Base-by-base conservation (phyloP, 2,888 invertebrate species). In the Xestoiulus laeticollis region DNA sequence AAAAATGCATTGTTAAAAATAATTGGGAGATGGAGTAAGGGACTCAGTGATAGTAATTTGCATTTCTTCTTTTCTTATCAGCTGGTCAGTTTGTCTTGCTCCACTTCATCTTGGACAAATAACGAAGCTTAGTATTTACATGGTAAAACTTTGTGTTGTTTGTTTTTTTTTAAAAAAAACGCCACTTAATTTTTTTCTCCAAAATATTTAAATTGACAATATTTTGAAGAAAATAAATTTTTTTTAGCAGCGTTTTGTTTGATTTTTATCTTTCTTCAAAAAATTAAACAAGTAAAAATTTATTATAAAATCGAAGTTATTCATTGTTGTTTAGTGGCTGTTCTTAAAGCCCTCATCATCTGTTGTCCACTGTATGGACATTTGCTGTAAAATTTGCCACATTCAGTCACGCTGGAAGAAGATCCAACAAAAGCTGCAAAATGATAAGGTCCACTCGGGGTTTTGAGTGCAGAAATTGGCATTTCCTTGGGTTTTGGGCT, bases 371-470 rank as follows among this genome's bases (percentile, higher is more conserved):
- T 87, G 87, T 88, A 89, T 43, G 88, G 88, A 48, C 89, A 89
- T 78, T 87, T 89, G 78, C 88, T 86, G 87, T 89, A 89, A 85
- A 89, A 89, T 48, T 87, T 88, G 26, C 88, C 84, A 53, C 89
- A 89, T 87, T 89, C 87, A 38, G 78, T 33, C 82, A 85, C 88
- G 22, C 87, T 88, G 87, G 89, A 86, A n/a, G 88, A 85, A 19
- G 88, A 88, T 22, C 89, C 89, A 32, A 89, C 85, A 78, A 88
- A 89, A 30, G 89, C 89, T 5, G 89, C 89, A 22, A 88, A 88
- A 53, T 89, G 89, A 83, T 89, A 89, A 10, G 88, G 89, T 5
- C 88, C 89, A 87, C 89, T 89, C 10, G 89, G 89, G 22, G 89
- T 89, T 53, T 89, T 89, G 44, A 89, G 30, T 5, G 86, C 87